Base-by-base conservation (phyloP, 2,113 vertebrate species). In the Lucifuga dentata region DNA sequence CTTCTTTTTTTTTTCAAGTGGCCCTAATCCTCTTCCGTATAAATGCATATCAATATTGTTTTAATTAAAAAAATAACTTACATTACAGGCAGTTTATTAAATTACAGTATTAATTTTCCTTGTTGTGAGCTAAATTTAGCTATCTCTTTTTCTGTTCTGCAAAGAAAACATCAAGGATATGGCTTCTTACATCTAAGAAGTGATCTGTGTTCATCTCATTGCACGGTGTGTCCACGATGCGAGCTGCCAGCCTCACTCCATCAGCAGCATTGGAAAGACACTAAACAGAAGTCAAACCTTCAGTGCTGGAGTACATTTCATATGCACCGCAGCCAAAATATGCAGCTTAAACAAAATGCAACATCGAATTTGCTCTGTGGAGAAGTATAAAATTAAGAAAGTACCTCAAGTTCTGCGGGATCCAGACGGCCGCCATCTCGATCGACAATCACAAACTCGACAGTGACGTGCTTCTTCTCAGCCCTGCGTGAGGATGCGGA, bases 181-280 rank as follows among this genome's bases (percentile, higher is more conserved):
- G 7, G 26, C 26, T 29, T 29, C 89, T 76, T 73, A 95, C 98
- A 89, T 96, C 94, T 3, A 99, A 88, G 86, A 99, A 99, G 72
- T 69, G 87, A 55, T 98, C 96, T 0, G 98, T 99, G 81, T 98
- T 96, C 98, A 99, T 99, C 93, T 98, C 95, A 2, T 86, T 98
- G 90, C 97, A 99, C 0, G 98, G 98, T 0, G 95, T 96, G 90
- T 99, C 98, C 84, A 99, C 98, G 2, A 99, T 98, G 9, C 97
- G 95, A 41, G 98, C 98, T 0, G 97, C 96, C 88, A 99, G 84
- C 15, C 97, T 92, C 33, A 99, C 92, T 0, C 96, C 96, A 6
- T 99, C 96, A 0, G 95, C 93, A 45, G 94, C 91, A 0, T 87
- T 98, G 26, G 93, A 73, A 73, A 99, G 90, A 72, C 97, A 98